These are phyloP conservation scores for Tenthredo amoena DNA, from an alignment of 2,888 invertebrate genomes.

Conservation along the genomic window DNA sequence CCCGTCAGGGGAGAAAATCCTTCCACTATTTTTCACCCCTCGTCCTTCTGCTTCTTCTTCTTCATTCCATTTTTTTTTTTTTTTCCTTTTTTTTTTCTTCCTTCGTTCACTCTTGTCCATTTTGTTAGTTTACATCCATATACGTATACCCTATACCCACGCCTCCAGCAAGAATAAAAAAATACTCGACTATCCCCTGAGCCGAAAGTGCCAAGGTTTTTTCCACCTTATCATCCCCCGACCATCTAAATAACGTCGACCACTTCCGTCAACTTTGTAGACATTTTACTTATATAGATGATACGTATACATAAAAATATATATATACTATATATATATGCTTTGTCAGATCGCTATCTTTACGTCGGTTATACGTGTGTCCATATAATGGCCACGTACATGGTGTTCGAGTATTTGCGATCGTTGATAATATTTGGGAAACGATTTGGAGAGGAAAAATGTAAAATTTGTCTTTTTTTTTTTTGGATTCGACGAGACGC, in stretches of 20 bases:
- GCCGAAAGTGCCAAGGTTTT: neutral
- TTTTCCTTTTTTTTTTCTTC: too few relatives aligned
- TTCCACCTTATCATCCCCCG: neutral
- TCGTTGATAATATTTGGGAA: neutral
- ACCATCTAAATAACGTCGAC: constrained; percentile 17
- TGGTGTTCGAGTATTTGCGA: neutral
- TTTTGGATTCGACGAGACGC: too few relatives aligned
- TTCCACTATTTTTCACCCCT: neutral
- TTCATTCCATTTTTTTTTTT: neutral
- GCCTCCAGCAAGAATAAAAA: neutral
- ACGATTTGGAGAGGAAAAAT: neutral
- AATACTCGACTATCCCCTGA: neutral
- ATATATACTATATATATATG: neutral
- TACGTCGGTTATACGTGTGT: neutral
- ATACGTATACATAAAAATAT: too few relatives aligned
- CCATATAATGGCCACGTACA: neutral
- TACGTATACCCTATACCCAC: neutral
- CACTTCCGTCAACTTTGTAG: neutral
- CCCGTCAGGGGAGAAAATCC: neutral
- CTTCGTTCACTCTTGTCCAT: neutral
- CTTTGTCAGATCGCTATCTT: constrained; percentile 6
- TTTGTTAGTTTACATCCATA: neutral
- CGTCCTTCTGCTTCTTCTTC: neutral
- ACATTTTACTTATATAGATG: constrained; percentile 1
- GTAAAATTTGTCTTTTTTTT: too few relatives aligned